Evolutionary conservation across 2,113 vertebrate species (phyloP).

Genomic region (Orientallactaga bullata): DNA sequence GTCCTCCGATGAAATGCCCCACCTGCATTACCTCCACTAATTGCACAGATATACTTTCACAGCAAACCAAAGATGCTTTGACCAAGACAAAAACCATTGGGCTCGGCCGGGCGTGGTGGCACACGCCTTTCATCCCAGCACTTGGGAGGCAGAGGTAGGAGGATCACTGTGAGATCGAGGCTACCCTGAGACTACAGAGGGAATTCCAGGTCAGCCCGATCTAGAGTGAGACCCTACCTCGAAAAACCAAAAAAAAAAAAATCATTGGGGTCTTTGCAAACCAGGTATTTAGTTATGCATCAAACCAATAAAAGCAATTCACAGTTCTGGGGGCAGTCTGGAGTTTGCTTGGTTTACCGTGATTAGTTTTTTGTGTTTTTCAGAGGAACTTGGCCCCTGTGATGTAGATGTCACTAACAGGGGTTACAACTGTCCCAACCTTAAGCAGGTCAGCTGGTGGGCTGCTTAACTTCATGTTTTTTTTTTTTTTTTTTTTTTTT

Average conservation of each 20-base stretch:
- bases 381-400: conserved; percentile 95
- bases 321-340: conserved; percentile 95
- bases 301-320: conserved; percentile 98
- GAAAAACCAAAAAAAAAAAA: no score
- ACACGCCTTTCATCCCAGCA: no score
- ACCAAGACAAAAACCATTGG: conserved; percentile 96
- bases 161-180: no score
- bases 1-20: conserved; percentile 96
- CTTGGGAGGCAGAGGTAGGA: no score
- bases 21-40: conserved; percentile 94
- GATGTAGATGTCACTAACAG: conserved; percentile 98
- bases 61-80: conserved; percentile 96
- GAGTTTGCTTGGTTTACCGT: conserved; percentile 93
- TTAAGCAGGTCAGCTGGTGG: conserved; percentile 96
- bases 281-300: conserved; percentile 98
- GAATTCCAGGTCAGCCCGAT: no score
- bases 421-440: conserved; percentile 96
- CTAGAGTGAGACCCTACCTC: no score
- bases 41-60: conserved; percentile 98
- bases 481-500: no score
- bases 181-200: no score
- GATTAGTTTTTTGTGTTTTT: conserved; percentile 93
- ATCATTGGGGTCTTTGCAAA: conserved; percentile 96
- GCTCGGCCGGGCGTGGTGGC: no score
- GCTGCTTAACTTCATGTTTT: no score